phyloP scores from a whole-genome alignment of 2,888 invertebrate species.

The Criorhina ranunculi region DNA sequence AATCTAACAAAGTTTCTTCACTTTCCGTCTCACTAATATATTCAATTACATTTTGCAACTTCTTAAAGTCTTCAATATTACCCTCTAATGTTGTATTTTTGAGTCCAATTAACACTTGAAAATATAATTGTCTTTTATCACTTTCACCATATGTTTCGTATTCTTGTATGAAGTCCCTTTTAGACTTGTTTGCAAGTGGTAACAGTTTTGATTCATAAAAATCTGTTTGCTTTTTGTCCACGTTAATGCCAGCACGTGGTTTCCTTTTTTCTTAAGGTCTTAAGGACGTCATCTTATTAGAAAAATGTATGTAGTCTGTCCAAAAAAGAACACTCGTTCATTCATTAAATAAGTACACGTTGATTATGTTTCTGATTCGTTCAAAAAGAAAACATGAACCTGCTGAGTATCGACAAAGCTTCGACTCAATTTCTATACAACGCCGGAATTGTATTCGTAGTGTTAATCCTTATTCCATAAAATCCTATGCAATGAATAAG shows the following conservation, averaged over 20 bases:
- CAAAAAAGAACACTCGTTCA: too few relatives aligned
- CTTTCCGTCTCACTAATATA: background rate
- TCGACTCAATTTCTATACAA: background rate
- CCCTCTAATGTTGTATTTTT: background rate
- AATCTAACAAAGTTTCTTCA: background rate
- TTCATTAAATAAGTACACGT: too few relatives aligned
- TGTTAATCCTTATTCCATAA: background rate
- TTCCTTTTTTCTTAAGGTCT: background rate
- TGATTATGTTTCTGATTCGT: too few relatives aligned
- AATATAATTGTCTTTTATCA: background rate
- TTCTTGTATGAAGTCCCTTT: background rate
- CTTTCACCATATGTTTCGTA: background rate
- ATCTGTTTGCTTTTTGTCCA: too few relatives aligned
- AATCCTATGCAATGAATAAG: background rate
- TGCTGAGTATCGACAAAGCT: too few relatives aligned
- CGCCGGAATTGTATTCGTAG: background rate
- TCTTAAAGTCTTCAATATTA: conserved; percentile 3
- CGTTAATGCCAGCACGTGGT: too few relatives aligned
- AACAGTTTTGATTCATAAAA: background rate
- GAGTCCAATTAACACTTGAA: conserved; percentile 34
- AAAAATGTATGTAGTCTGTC: too few relatives aligned
- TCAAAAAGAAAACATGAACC: too few relatives aligned
- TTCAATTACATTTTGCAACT: background rate
- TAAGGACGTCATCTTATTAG: background rate
- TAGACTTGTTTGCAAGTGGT: background rate